phyloP scores from a whole-genome alignment of 2,888 invertebrate species.

The Hesperia comma region DNA sequence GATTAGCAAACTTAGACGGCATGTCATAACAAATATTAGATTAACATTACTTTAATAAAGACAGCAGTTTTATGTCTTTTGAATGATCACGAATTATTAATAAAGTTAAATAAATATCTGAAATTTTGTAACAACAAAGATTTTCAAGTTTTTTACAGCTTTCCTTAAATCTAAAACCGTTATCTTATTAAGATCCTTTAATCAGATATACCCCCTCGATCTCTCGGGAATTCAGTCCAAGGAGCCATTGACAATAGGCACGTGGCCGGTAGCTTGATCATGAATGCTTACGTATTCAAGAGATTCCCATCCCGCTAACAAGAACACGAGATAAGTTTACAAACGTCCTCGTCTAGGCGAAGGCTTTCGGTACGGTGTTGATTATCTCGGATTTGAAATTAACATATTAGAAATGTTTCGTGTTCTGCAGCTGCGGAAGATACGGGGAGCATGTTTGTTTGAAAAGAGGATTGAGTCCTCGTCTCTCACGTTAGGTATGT shows the following conservation, averaged over 20 bases:
- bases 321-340: constrained; percentile 80
- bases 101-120: too few relatives aligned
- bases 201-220: too few relatives aligned
- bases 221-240: constrained; percentile 42
- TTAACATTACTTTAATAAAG: background rate
- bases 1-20: constrained; percentile 16
- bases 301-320: constrained; percentile 74
- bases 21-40: constrained; percentile 9
- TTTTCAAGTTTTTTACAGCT: too few relatives aligned
- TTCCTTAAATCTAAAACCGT: too few relatives aligned
- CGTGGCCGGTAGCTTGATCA: constrained; percentile 74
- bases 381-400: constrained; percentile 78
- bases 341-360: constrained; percentile 76
- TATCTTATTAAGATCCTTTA: too few relatives aligned
- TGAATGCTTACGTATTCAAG: constrained; percentile 81
- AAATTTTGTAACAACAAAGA: too few relatives aligned
- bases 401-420: constrained; percentile 71
- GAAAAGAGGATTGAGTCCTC: constrained; percentile 67
- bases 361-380: constrained; percentile 69
- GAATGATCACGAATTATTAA: too few relatives aligned
- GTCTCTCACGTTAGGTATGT: constrained; percentile 46
- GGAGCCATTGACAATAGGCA: constrained; percentile 70
- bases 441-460: constrained; percentile 57
- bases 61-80: constrained; percentile 40
- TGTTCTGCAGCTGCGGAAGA: constrained; percentile 40